phyloP scores from a whole-genome alignment of 2,888 invertebrate genomes.

The Lypha dubia region DNA sequence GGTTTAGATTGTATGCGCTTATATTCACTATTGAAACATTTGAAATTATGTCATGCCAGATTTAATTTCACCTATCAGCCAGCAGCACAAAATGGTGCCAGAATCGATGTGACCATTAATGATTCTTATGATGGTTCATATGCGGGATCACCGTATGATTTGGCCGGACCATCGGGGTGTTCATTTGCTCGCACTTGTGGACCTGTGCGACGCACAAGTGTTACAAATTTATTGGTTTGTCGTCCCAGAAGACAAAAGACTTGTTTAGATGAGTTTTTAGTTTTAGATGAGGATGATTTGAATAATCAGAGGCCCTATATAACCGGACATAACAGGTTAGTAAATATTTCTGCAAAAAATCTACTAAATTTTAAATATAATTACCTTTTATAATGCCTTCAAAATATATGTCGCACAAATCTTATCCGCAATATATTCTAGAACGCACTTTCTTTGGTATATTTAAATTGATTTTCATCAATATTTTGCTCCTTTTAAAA shows the following conservation, averaged over 20 bases:
- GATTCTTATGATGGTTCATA: slow-evolving; percentile 98
- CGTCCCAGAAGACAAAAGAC: slow-evolving; percentile 84
- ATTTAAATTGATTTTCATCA: no score
- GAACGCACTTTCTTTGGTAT: no score
- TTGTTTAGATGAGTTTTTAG: slow-evolving; percentile 94
- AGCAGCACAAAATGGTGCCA: slow-evolving; percentile 86
- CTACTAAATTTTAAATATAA: not conserved
- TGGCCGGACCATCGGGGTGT: slow-evolving; percentile 89
- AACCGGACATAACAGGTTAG: slow-evolving; percentile 93
- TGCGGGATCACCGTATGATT: slow-evolving; percentile 95
- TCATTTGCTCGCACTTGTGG: slow-evolving; percentile 87
- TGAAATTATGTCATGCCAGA: slow-evolving; percentile 96
- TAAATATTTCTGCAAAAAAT: not conserved
- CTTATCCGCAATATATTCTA: no score
- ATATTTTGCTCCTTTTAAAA: no score
- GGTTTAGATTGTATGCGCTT: slow-evolving; percentile 93
- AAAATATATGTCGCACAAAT: no score
- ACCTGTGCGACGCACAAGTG: slow-evolving; percentile 86
- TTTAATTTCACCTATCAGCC: slow-evolving; percentile 93
- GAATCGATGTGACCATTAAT: slow-evolving; percentile 97
- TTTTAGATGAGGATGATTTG: slow-evolving; percentile 92
- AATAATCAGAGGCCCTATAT: slow-evolving; percentile 95
- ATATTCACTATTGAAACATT: slow-evolving; percentile 95
- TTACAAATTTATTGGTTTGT: slow-evolving; percentile 87
- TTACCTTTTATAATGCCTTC: no score